phyloP scores from a whole-genome alignment of 1,140 invertebrate genomes.

The Meloidogyne exigua region DNA sequence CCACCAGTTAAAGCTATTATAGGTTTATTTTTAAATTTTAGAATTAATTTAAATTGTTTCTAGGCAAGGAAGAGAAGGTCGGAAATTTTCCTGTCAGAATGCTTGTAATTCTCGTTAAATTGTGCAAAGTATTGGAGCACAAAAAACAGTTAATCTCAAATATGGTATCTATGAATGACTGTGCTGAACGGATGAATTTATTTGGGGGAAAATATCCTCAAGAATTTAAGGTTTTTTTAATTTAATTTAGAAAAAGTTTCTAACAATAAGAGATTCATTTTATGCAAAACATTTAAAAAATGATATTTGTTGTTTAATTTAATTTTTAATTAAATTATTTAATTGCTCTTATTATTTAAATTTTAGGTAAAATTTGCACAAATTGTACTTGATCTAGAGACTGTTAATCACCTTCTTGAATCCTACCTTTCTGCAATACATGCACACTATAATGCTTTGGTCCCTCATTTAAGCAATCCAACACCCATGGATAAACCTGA shows the following conservation, averaged over 20 bases:
- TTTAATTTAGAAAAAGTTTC: neutral
- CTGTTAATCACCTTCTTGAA: slow-evolving; percentile 40
- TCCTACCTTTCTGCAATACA: slow-evolving; percentile 39
- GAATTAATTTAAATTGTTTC: neutral
- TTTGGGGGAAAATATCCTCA: slow-evolving; percentile 36
- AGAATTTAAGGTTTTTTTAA: slow-evolving; percentile 43
- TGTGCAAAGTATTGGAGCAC: slow-evolving; percentile 48
- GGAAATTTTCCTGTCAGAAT: slow-evolving; percentile 54
- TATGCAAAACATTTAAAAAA: too few relatives aligned
- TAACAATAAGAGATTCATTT: too few relatives aligned
- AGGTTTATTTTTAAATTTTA: neutral
- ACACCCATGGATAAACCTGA: slow-evolving; percentile 40
- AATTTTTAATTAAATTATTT: too few relatives aligned
- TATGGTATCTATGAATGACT: slow-evolving; percentile 42
- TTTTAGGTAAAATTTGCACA: slow-evolving; percentile 43
- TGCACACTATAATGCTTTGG: slow-evolving; percentile 30
- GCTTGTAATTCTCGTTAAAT: slow-evolving; percentile 51
- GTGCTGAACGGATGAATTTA: slow-evolving; percentile 46
- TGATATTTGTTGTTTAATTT: too few relatives aligned
- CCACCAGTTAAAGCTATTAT: neutral
- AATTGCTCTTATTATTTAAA: too few relatives aligned
- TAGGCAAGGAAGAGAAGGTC: slow-evolving; percentile 50
- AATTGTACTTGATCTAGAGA: slow-evolving; percentile 36
- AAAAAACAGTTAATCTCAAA: slow-evolving; percentile 43
- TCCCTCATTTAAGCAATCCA: slow-evolving; percentile 42